Evolutionary conservation across 1,140 invertebrate species (phyloP).

Genomic region (Drosophila ohnishii): DNA sequence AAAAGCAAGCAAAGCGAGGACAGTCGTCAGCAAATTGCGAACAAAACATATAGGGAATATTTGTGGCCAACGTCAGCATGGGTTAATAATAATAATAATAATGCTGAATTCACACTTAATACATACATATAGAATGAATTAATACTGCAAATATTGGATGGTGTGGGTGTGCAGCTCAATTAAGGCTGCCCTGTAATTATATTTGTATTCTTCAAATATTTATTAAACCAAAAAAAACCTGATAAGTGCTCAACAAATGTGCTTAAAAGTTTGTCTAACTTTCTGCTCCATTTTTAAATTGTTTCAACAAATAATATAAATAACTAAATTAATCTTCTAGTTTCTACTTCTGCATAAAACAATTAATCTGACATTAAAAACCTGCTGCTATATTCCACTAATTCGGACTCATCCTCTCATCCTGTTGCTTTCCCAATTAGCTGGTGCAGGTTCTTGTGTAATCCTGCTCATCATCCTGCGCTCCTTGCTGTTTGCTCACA

Average conservation of each 20-base stretch:
- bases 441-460: constrained; percentile 50
- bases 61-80: not conserved
- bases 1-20: not conserved
- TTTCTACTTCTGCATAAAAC: not conserved
- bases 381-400: constrained; percentile 1
- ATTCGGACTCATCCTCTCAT: constrained; percentile 7
- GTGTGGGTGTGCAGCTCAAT: constrained; percentile 2
- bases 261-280: not conserved
- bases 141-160: not conserved
- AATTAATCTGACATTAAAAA: not conserved
- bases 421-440: constrained; percentile 58
- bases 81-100: constrained; percentile 1
- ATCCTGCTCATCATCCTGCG: constrained; percentile 40
- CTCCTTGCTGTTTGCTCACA: constrained; percentile 59
- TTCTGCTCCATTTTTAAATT: not conserved
- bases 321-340: not conserved
- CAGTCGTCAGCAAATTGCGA: constrained; percentile 20
- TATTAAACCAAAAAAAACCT: not conserved
- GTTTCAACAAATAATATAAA: not conserved
- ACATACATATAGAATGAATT: not conserved
- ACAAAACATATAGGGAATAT: constrained; percentile 14
- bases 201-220: not conserved
- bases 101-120: constrained; percentile 1
- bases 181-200: not conserved
- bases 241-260: no score